phyloP scores from a whole-genome alignment of 1,140 invertebrate species.

The Epicauta chinensis region DNA sequence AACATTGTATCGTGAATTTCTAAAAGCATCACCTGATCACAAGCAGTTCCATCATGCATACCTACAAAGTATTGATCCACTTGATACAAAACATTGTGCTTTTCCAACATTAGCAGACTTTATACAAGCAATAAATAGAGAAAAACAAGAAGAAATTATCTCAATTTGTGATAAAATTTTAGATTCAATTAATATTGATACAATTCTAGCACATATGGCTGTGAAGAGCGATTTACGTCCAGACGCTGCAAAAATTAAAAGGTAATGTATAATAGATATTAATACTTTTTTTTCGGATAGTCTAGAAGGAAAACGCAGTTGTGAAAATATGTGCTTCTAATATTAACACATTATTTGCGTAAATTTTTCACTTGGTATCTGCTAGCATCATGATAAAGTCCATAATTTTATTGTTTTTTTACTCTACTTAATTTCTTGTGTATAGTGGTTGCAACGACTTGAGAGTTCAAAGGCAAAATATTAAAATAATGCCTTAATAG shows the following conservation, averaged over 20 bases:
- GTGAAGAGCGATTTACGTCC: slow-evolving; percentile 70
- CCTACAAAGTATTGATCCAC: slow-evolving; percentile 66
- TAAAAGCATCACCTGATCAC: slow-evolving; percentile 62
- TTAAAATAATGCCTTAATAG: too few species aligned
- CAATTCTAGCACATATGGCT: slow-evolving; percentile 49
- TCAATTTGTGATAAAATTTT: slow-evolving; percentile 61
- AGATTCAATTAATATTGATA: slow-evolving; percentile 64
- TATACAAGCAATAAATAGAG: slow-evolving; percentile 20
- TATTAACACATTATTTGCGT: too few species aligned
- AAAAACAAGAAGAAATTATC: slow-evolving; percentile 35
- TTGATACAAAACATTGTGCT: slow-evolving; percentile 45
- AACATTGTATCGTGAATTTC: slow-evolving; percentile 69
- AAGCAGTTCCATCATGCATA: slow-evolving; percentile 69
- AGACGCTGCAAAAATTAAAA: slow-evolving; percentile 74
- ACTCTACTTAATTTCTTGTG: too few species aligned
- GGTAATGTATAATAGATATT: slow-evolving; percentile 49
- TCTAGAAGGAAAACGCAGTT: too few species aligned
- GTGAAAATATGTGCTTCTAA: too few species aligned
- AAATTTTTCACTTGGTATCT: too few species aligned
- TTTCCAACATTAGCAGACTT: slow-evolving; percentile 27
- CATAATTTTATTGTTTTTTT: too few species aligned
- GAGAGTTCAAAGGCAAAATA: too few species aligned
- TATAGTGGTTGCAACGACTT: too few species aligned
- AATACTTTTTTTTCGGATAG: slow-evolving; percentile 2
- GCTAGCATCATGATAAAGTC: too few species aligned